Evolutionary conservation across 1,140 invertebrate genomes (phyloP), one percentile per base, ranked within the genome.

Genomic region (Vanessa atalanta): DNA sequence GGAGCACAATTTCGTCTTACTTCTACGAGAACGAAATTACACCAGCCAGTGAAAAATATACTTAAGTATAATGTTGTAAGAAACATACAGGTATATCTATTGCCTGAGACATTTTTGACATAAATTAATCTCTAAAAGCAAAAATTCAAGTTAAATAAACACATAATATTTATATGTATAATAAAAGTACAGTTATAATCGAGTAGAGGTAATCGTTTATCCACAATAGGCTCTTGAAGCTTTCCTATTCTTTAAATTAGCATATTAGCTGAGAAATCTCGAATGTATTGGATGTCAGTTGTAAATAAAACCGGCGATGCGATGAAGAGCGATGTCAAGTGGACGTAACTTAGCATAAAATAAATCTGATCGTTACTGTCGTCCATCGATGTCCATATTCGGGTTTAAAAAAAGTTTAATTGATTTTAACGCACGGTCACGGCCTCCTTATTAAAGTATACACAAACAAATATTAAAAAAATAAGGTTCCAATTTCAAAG

Each of bases 211-310:
- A 71, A 71, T 71, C 69, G 47, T 65, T 65, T 65, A 65, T 72
- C 48, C 51, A 65, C 63, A 72, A 65, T 75, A 70, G 20, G 53
- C 64, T 65, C 13, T 67, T 53, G 51, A 70, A 47, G 73, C 66
- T 77, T 73, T 72, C 61, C 63, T 70, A 76, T 82, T 73, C 67
- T 72, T 67, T 66, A 68, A 72, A 78, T 82, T 82, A 82, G 80
- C 80, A 82, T 82, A 76, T 75, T 70, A 65, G 73, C 70, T 74
- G 64, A 64, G 67, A 68, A 43, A 50, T 68, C 75, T 72, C 68
- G 37, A 68, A 77, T 77, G 31, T 70, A 74, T 72, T 73, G 20
- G 26, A 75, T 79, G 70, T 73, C 72, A 73, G 66, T 61, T 68
- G 51, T 51, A 70, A 65, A 65, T 75, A 65, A 51, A 61, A 63